phyloP scores from a whole-genome alignment of 30 jellyfish, hydroid and myxozoan genomes.

The Pelagia noctiluca region DNA sequence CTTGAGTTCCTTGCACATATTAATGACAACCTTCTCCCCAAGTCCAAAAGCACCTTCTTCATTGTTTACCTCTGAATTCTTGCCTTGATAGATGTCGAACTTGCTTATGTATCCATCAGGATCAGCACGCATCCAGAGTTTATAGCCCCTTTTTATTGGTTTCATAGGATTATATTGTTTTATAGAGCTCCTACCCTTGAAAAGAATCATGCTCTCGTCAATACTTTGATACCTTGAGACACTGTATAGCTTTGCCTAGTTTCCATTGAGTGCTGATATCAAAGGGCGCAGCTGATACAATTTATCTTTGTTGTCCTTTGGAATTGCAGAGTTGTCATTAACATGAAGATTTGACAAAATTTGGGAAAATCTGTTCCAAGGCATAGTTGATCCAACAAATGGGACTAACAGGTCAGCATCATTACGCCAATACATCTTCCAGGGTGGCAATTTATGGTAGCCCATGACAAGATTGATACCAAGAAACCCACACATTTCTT shows the following conservation, averaged over 20 bases:
- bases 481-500: slow-evolving; percentile 62
- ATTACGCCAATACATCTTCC: slow-evolving; percentile 49
- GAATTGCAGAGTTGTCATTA: slow-evolving; percentile 73
- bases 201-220: slow-evolving; percentile 83
- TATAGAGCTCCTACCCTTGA: slow-evolving; percentile 81
- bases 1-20: slow-evolving; percentile 48
- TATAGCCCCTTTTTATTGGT: slow-evolving; percentile 88
- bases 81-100: slow-evolving; percentile 79
- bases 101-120: slow-evolving; percentile 77
- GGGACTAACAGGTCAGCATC: slow-evolving; percentile 76
- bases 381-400: slow-evolving; percentile 42
- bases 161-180: slow-evolving; percentile 82
- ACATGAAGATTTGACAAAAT: slow-evolving; percentile 59
- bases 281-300: slow-evolving; percentile 64
- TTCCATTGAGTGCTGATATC: slow-evolving; percentile 59
- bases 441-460: slow-evolving; percentile 65
- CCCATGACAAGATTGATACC: slow-evolving; percentile 81
- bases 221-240: slow-evolving; percentile 51
- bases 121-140: slow-evolving; percentile 82
- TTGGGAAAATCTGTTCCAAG: slow-evolving; percentile 41
- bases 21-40: slow-evolving; percentile 67
- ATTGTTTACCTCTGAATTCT: slow-evolving; percentile 52
- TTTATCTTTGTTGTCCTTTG: slow-evolving; percentile 65
- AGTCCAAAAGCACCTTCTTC: slow-evolving; percentile 55
- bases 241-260: slow-evolving; percentile 59